phyloP scores from a whole-genome alignment of 92 coral and sea anemone species.

The Virgularia gustaviana region DNA sequence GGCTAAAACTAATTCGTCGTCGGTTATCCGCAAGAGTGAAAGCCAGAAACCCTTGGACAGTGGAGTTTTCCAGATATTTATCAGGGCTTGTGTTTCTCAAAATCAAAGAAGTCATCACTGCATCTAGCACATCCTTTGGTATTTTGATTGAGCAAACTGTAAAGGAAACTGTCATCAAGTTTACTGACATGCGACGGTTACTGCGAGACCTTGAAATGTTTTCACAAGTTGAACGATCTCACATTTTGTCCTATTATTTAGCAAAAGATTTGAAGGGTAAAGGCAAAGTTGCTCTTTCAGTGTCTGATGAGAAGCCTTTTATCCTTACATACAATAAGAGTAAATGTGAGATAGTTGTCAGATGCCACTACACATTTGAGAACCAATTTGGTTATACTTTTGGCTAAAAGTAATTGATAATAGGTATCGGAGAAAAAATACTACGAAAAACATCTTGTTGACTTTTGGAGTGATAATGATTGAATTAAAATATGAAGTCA shows the following conservation, averaged over 20 bases:
- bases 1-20: constrained; percentile 40
- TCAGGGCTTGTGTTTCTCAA: constrained; percentile 46
- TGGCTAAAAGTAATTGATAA: not conserved
- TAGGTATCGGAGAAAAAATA: not conserved
- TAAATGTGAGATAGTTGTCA: constrained; percentile 29
- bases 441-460: not conserved
- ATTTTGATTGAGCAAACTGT: constrained; percentile 35
- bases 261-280: constrained; percentile 43
- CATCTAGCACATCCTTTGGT: constrained; percentile 52
- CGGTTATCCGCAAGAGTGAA: constrained; percentile 44
- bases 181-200: constrained; percentile 52
- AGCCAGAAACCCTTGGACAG: constrained; percentile 53
- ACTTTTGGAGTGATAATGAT: too few relatives aligned
- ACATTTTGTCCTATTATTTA: constrained; percentile 30
- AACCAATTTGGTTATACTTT: constrained; percentile 51
- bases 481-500: too few relatives aligned
- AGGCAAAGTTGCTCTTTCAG: constrained; percentile 29
- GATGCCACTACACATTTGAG: constrained; percentile 45
- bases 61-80: constrained; percentile 53
- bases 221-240: constrained; percentile 26
- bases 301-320: constrained; percentile 48
- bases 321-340: constrained; percentile 37
- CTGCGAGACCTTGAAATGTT: constrained; percentile 56
- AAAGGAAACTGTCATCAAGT: constrained; percentile 29
- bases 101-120: constrained; percentile 28